These are phyloP conservation scores for Sisyra nigra DNA, from an alignment of 2,888 invertebrate species.

Conservation along the genomic window DNA sequence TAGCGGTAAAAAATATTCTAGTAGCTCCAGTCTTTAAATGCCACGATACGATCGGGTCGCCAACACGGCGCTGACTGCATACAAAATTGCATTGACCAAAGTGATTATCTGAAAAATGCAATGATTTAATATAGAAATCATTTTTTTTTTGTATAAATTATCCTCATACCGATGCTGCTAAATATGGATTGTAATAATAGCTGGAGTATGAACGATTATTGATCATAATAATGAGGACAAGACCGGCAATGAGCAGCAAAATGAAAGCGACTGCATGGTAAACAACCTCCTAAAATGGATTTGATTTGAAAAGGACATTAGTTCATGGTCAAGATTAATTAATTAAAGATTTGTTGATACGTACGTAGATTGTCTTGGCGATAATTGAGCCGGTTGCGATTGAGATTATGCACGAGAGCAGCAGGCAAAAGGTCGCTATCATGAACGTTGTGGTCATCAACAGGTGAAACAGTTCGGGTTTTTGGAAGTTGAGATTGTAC, in stretches of 20 bases:
- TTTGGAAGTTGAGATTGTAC: conserved; percentile 22
- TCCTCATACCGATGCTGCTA: conserved; percentile 54
- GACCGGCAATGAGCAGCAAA: conserved; percentile 51
- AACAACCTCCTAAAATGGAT: conserved; percentile 53
- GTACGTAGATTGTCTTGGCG: conserved; percentile 64
- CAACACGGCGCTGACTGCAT: conserved; percentile 59
- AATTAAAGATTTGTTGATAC: conserved; percentile 23
- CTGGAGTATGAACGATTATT: conserved; percentile 30
- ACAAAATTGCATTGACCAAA: conserved; percentile 51
- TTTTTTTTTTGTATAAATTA: conserved; percentile 3
- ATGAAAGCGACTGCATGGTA: conserved; percentile 64
- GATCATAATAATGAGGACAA: conserved; percentile 50
- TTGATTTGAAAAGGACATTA: not conserved
- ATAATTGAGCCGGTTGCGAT: conserved; percentile 69
- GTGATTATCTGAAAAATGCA: conserved; percentile 49
- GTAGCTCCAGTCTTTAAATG: conserved; percentile 30
- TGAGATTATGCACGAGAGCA: conserved; percentile 60
- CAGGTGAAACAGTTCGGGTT: conserved; percentile 51
- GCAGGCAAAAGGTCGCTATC: conserved; percentile 59
- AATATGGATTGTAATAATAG: conserved; percentile 41
- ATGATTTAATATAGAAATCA: not conserved
- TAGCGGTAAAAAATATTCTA: too few species aligned
- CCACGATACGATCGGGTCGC: conserved; percentile 64
- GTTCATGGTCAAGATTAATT: not conserved
- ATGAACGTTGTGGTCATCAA: conserved; percentile 61